Percentiles rank a stretch among this genome's conserved stretches.
These are phyloP conservation scores for Phyllotis vaccarum DNA, from an alignment of 2,797 vertebrate species.

Conservation along the genomic window DNA sequence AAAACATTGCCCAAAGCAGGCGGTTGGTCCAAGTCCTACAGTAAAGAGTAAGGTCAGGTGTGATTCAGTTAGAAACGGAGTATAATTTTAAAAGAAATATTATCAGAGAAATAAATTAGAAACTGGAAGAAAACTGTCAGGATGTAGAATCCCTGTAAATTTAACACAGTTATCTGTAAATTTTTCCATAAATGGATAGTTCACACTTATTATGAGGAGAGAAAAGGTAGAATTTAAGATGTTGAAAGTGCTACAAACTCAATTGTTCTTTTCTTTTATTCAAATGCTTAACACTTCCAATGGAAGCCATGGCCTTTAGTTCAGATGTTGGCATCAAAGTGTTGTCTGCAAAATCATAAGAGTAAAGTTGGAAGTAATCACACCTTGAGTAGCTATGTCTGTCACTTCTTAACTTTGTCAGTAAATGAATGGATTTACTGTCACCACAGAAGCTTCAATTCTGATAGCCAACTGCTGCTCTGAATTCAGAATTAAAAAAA, in stretches of 20 bases:
- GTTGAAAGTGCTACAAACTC: background rate
- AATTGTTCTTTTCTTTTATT: background rate
- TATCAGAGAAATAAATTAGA: background rate
- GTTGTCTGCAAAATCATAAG: background rate
- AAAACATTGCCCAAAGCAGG: background rate
- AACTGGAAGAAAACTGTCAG: background rate
- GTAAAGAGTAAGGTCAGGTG: background rate
- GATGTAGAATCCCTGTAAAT: background rate
- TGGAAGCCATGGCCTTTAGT: background rate
- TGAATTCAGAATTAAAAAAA: conserved; percentile 28
- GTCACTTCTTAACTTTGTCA: background rate
- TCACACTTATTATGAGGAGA: background rate
- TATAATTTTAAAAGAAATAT: background rate
- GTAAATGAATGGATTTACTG: background rate
- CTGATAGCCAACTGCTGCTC: background rate
- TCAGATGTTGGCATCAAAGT: background rate
- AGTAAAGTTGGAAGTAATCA: background rate
- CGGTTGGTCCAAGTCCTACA: background rate
- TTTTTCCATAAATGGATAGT: background rate
- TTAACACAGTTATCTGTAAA: background rate
- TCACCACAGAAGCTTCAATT: background rate
- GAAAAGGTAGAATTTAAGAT: background rate
- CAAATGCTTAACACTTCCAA: background rate
- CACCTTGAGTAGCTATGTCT: background rate
- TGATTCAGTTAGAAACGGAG: background rate